phyloP scores from a whole-genome alignment of 2,113 vertebrate genomes.

The Platysternon megacephalum region DNA sequence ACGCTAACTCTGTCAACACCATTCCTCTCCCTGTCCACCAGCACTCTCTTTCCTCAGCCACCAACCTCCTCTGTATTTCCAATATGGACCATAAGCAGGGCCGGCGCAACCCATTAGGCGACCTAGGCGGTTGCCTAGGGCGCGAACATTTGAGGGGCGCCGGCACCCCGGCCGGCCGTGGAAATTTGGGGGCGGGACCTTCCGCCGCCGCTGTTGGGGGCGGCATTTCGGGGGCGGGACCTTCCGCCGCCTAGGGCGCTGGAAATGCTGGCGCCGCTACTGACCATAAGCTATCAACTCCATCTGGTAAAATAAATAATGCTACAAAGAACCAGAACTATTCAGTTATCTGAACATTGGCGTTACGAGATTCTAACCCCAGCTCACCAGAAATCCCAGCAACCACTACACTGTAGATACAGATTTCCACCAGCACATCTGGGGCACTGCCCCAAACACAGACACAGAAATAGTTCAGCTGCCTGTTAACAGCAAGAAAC shows the following conservation, averaged over 20 bases:
- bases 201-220: too few species aligned
- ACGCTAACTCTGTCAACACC: not conserved
- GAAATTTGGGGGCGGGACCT: too few species aligned
- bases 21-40: not conserved
- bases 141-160: too few species aligned
- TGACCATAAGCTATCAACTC: not conserved
- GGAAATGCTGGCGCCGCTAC: too few species aligned
- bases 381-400: not conserved
- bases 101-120: too few species aligned
- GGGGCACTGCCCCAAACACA: not conserved
- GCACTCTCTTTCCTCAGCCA: not conserved
- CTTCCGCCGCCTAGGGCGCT: too few species aligned
- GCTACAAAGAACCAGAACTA: not conserved
- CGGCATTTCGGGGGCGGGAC: too few species aligned
- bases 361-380: not conserved
- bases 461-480: not conserved
- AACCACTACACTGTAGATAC: not conserved
- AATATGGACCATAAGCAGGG: not conserved
- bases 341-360: not conserved
- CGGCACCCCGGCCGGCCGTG: too few species aligned
- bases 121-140: too few species aligned
- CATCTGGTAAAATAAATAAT: not conserved
- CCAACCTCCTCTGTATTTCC: not conserved
- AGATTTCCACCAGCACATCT: not conserved
- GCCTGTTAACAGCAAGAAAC: not conserved